A percentile compares a stretch with the other conserved stretches of the same genome.
Conservation (phyloP, 2,888 invertebrate genomes). For the Cephus sareptanus region DNA sequence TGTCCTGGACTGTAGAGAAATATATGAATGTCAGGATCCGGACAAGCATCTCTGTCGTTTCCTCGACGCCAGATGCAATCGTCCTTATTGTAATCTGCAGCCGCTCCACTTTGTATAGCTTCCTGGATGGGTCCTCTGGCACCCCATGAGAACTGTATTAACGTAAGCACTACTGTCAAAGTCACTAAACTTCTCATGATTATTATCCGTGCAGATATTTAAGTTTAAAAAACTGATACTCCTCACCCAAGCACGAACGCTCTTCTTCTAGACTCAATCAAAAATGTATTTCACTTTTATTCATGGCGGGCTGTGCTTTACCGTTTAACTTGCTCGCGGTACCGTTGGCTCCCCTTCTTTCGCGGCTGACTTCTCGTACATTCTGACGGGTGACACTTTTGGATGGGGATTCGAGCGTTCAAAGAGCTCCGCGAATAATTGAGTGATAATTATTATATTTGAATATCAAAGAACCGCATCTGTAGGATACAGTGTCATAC, state of each 20-base stretch:
- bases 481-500: background rate
- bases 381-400: background rate
- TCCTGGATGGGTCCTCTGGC: constrained; percentile 57
- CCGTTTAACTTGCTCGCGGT: background rate
- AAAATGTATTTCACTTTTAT: constrained; percentile 3
- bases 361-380: background rate
- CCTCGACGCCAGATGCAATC: constrained; percentile 78
- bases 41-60: constrained; percentile 75
- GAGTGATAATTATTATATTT: background rate
- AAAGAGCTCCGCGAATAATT: background rate
- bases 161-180: background rate
- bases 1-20: constrained; percentile 74
- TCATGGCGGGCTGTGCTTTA: background rate
- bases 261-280: background rate
- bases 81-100: constrained; percentile 71
- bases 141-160: background rate
- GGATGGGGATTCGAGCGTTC: background rate
- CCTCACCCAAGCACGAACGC: background rate
- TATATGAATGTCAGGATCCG: constrained; percentile 76
- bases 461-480: background rate
- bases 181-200: background rate
- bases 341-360: background rate
- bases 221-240: background rate
- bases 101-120: constrained; percentile 64
- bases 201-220: background rate